These are phyloP conservation scores for Sipha flava DNA, from an alignment of 1,140 invertebrate genomes.

Conservation along the genomic window DNA sequence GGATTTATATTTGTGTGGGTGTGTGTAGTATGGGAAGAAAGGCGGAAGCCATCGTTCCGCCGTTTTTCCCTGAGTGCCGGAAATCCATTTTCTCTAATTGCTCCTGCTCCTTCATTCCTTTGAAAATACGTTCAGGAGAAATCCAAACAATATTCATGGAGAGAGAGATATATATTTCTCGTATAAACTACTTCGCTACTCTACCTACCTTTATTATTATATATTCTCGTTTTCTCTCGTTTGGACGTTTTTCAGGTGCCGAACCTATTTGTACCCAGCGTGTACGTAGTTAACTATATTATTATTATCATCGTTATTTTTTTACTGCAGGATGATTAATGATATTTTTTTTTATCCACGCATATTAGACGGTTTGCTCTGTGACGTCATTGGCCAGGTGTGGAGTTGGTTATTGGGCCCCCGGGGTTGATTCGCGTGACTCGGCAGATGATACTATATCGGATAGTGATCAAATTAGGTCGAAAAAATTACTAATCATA, in stretches of 20 bases:
- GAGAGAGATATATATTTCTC: background rate
- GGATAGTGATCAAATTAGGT: constrained; percentile 27
- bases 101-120: constrained; percentile 1
- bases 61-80: constrained; percentile 28
- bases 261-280: background rate
- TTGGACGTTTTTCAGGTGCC: background rate
- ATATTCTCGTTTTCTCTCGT: background rate
- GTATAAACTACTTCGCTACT: background rate
- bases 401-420: constrained; percentile 7
- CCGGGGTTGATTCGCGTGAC: constrained; percentile 27
- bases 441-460: constrained; percentile 24
- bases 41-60: constrained; percentile 20
- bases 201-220: background rate
- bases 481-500: constrained; percentile 6
- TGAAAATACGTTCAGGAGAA: constrained; percentile 5
- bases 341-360: background rate
- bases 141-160: constrained; percentile 4
- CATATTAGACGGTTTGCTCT: background rate
- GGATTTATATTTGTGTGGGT: constrained; percentile 1
- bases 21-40: background rate
- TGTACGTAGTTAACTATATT: background rate
- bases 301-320: background rate
- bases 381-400: constrained; percentile 27
- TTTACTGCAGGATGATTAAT: background rate
- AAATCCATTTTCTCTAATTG: constrained; percentile 33